phyloP scores from a whole-genome alignment of 2,888 invertebrate species.

The Neocrepidodera transversa region DNA sequence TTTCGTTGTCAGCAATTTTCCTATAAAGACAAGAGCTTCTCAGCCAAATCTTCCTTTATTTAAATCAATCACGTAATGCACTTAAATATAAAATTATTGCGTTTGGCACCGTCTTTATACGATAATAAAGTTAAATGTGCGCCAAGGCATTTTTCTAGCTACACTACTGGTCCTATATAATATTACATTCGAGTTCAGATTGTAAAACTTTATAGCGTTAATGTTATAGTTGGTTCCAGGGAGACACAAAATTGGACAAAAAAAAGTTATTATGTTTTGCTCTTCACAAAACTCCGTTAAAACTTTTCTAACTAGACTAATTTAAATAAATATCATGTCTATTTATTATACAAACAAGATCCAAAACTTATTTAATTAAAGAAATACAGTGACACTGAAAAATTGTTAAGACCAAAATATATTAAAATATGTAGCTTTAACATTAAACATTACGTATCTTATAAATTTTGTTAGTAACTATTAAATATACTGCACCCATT shows the following conservation, averaged over 20 bases:
- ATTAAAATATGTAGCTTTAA: too few relatives aligned
- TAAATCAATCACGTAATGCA: slow-evolving; percentile 27
- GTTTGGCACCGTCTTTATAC: slow-evolving; percentile 23
- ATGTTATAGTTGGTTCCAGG: slow-evolving; percentile 4
- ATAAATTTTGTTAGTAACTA: too few relatives aligned
- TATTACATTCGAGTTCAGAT: slow-evolving; percentile 2
- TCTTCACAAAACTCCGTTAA: neutral
- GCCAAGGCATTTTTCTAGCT: neutral
- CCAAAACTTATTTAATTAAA: too few relatives aligned
- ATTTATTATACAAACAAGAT: too few relatives aligned
- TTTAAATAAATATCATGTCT: neutral
- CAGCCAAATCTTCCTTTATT: slow-evolving; percentile 13
- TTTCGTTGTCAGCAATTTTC: neutral
- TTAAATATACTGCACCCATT: too few relatives aligned
- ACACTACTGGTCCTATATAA: neutral
- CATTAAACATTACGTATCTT: too few relatives aligned
- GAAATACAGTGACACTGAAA: too few relatives aligned
- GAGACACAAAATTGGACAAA: slow-evolving; percentile 7
- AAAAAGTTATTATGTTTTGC: slow-evolving; percentile 7
- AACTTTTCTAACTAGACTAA: neutral
- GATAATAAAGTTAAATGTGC: slow-evolving; percentile 12
- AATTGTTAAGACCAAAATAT: too few relatives aligned
- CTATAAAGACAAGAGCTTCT: neutral
- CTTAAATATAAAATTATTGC: slow-evolving; percentile 18
- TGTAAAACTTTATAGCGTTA: slow-evolving; percentile 13